phyloP scores from a whole-genome alignment of 2,113 vertebrate genomes.

The Neogale vison region DNA sequence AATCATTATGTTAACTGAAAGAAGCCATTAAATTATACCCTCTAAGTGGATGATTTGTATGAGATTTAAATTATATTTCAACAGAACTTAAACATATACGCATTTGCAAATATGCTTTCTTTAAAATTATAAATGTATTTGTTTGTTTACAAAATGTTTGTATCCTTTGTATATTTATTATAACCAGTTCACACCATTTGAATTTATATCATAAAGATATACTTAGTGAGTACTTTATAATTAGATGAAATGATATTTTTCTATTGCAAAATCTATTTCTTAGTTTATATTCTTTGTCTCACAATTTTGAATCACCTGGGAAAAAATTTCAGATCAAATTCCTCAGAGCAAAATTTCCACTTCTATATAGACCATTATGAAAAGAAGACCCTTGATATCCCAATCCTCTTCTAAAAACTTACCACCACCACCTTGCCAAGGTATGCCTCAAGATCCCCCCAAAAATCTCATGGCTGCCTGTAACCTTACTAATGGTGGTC shows the following conservation, averaged over 20 bases:
- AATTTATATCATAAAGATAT: neutral
- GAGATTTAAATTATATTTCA: neutral
- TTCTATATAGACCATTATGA: neutral
- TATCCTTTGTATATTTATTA: neutral
- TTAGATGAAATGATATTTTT: neutral
- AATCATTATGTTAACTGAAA: neutral
- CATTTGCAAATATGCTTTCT: neutral
- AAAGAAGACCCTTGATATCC: neutral
- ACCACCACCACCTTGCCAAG: neutral
- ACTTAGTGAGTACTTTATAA: neutral
- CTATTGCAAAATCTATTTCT: neutral
- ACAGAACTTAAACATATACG: neutral
- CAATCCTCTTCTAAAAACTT: neutral
- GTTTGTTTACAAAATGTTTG: neutral
- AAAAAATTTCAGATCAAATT: neutral
- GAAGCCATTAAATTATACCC: neutral
- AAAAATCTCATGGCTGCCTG: neutral
- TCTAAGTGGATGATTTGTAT: neutral
- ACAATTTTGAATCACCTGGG: neutral
- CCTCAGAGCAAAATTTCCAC: neutral
- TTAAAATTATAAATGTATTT: neutral
- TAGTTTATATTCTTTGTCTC: neutral
- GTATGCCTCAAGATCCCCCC: neutral
- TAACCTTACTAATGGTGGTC: neutral
- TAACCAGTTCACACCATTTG: neutral